Evolutionary conservation across 2,888 invertebrate genomes (phyloP).

Genomic region (Agriopis marginaria): DNA sequence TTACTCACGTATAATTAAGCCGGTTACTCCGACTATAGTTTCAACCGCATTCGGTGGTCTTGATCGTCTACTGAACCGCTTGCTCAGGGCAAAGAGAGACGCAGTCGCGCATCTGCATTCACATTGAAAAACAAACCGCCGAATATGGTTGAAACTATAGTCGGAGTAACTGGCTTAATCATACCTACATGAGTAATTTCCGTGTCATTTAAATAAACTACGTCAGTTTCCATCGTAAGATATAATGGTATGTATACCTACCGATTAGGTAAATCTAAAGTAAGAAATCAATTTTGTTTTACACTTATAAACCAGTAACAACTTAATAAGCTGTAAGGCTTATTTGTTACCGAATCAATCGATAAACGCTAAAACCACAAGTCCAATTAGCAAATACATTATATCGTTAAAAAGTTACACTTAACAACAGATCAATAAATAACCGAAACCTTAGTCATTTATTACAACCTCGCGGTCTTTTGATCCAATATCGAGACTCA

Average conservation of each 20-base stretch:
- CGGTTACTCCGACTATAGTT: too few relatives aligned
- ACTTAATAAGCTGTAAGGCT: neutral
- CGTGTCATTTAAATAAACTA: too few relatives aligned
- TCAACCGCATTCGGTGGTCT: too few relatives aligned
- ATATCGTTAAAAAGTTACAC: conserved; percentile 11
- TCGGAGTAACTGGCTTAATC: too few relatives aligned
- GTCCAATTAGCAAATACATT: conserved; percentile 20
- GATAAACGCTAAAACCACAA: conserved; percentile 7
- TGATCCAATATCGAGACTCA: conserved; percentile 25
- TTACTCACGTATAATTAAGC: too few relatives aligned
- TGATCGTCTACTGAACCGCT: too few relatives aligned
- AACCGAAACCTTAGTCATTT: conserved; percentile 27
- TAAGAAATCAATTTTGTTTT: neutral
- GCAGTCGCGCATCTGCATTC: too few relatives aligned
- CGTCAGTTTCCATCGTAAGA: too few relatives aligned
- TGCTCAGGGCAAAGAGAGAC: too few relatives aligned
- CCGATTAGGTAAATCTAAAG: neutral
- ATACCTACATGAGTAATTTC: too few relatives aligned
- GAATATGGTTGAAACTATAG: too few relatives aligned
- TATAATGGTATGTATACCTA: neutral
- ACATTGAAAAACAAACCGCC: too few relatives aligned
- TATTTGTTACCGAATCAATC: neutral
- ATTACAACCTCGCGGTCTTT: conserved; percentile 18
- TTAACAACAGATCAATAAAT: conserved; percentile 29
- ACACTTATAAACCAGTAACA: neutral